A percentile compares a stretch with the other conserved stretches of the same genome.
These are phyloP conservation scores for Potamarius usumacintae DNA, from an alignment of 2,113 vertebrate species.

Conservation along the genomic window DNA sequence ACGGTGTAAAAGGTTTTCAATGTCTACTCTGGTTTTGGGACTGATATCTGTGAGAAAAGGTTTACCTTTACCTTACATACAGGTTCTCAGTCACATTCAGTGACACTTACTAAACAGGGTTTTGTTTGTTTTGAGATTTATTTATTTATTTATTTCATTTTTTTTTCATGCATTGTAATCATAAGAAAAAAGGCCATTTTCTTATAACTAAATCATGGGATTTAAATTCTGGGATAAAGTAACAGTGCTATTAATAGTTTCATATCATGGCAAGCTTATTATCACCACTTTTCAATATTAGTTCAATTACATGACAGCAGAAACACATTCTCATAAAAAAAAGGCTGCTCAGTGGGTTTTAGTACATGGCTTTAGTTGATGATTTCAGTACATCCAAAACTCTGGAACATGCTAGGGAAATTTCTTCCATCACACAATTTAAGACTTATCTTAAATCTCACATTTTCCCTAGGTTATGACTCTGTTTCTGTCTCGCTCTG, in stretches of 20 bases:
- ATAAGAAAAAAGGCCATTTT: not conserved
- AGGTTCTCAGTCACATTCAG: constrained; percentile 1
- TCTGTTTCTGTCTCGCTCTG: too few relatives aligned
- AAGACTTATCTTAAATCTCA: too few relatives aligned
- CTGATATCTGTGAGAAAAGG: constrained; percentile 68
- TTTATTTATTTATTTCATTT: not conserved
- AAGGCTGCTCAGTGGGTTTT: not conserved
- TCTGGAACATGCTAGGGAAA: too few relatives aligned
- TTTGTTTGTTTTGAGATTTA: not conserved
- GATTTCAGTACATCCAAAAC: too few relatives aligned
- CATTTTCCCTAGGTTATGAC: too few relatives aligned
- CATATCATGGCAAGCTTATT: not conserved
- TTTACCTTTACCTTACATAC: constrained; percentile 54
- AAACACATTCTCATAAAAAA: not conserved
- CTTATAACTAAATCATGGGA: constrained; percentile 16
- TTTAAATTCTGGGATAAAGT: not conserved
- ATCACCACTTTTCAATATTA: not conserved
- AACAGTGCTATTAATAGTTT: not conserved
- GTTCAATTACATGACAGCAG: not conserved
- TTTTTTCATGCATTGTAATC: constrained; percentile 10
- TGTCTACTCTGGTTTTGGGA: constrained; percentile 35
- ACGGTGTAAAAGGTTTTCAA: constrained; percentile 51
- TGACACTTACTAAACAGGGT: not conserved
- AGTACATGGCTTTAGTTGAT: not conserved
- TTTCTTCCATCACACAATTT: too few relatives aligned